Evolutionary conservation across 2,113 vertebrate species (phyloP).

Genomic region (Apistogramma diplotaenia): DNA sequence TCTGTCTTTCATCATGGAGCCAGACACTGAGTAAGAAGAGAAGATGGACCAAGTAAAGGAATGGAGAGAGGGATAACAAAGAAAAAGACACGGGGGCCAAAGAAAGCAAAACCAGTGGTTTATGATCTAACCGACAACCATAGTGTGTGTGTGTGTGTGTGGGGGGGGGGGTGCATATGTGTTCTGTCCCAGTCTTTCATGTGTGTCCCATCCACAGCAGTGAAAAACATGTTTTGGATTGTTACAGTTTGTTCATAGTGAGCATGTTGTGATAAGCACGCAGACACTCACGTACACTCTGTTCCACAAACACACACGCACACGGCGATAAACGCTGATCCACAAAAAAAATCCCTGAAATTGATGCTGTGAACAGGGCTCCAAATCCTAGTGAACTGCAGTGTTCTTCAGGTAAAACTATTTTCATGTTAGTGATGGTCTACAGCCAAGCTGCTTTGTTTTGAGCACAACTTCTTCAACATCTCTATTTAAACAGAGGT

Average conservation of each 20-base stretch:
- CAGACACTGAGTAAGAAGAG: slow-evolving; percentile 30
- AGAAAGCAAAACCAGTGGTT: slow-evolving; percentile 51
- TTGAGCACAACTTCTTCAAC: not conserved
- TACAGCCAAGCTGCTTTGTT: not conserved
- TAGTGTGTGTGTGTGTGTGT: not conserved
- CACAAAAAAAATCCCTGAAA: slow-evolving; percentile 25
- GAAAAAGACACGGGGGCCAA: slow-evolving; percentile 47
- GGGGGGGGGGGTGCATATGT: not conserved
- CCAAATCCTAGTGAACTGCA: not conserved
- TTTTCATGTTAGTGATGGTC: not conserved
- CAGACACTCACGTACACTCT: not conserved
- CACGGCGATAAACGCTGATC: not conserved
- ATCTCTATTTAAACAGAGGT: not conserved
- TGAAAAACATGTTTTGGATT: slow-evolving; percentile 66
- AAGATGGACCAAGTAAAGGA: slow-evolving; percentile 28
- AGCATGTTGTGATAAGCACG: slow-evolving; percentile 21
- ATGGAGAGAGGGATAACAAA: slow-evolving; percentile 50
- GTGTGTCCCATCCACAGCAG: slow-evolving; percentile 32
- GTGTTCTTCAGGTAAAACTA: not conserved
- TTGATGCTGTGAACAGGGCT: not conserved
- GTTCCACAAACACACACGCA: slow-evolving; percentile 8
- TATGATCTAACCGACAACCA: slow-evolving; percentile 26
- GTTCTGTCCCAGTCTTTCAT: not conserved
- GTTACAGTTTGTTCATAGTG: slow-evolving; percentile 5
- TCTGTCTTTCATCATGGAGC: slow-evolving; percentile 54